Evolutionary conservation across 2,113 vertebrate species (phyloP).

Genomic region (Mormoops blainvillei): DNA sequence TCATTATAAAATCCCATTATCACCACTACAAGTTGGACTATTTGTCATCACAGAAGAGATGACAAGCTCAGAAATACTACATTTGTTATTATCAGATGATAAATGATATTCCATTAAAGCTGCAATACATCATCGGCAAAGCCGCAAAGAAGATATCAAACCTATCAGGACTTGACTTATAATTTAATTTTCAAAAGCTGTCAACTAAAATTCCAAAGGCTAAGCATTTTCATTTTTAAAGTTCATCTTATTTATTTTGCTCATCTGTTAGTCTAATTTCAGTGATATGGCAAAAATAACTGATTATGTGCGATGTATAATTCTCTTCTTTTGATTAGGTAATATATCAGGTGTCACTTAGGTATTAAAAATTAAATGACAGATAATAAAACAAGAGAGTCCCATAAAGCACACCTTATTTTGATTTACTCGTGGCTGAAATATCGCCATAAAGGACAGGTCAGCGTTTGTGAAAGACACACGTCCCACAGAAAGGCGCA

Average conservation of each 20-base stretch:
- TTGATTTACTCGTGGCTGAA: conserved; percentile 76
- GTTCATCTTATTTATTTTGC: conserved; percentile 88
- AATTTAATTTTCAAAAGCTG: conserved; percentile 90
- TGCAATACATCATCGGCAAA: conserved; percentile 88
- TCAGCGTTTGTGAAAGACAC: conserved; percentile 71
- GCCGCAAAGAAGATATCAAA: conserved; percentile 85
- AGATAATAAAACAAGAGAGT: conserved; percentile 83
- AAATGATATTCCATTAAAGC: conserved; percentile 90
- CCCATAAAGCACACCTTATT: conserved; percentile 78
- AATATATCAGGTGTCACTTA: conserved; percentile 88
- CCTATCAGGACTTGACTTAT: conserved; percentile 85
- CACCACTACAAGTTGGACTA: conserved; percentile 90
- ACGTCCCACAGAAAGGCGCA: conserved; percentile 7
- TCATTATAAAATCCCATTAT: conserved; percentile 95
- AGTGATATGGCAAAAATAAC: conserved; percentile 86
- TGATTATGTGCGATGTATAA: conserved; percentile 84
- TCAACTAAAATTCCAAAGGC: conserved; percentile 87
- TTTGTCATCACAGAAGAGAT: conserved; percentile 95
- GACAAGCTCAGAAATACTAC: conserved; percentile 92
- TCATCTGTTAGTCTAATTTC: conserved; percentile 87
- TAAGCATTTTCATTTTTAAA: conserved; percentile 89
- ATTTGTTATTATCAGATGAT: conserved; percentile 95
- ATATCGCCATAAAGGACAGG: conserved; percentile 63
- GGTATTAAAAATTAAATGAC: conserved; percentile 88
- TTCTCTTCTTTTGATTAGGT: conserved; percentile 86